Percentiles rank a stretch among this genome's conserved stretches.
Evolutionary conservation across 2,888 invertebrate species (phyloP).

Genomic region (Drepana falcataria): DNA sequence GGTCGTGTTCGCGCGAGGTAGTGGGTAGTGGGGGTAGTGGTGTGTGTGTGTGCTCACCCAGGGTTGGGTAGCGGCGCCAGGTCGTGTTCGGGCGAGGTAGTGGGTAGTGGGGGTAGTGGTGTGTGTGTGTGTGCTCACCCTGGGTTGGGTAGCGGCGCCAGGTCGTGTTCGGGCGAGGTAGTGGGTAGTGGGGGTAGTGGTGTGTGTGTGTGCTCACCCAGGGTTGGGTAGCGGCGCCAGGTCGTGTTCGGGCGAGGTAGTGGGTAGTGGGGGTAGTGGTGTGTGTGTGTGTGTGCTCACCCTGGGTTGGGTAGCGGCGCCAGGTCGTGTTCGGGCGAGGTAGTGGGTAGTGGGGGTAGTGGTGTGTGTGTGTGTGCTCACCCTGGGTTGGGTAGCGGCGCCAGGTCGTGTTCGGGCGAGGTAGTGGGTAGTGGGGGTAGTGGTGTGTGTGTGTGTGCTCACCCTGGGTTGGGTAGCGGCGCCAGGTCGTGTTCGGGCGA

Average conservation of each 20-base stretch:
- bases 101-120: no score
- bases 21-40: no score
- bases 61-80: slow-evolving; percentile 70
- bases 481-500: not conserved
- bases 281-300: slow-evolving; percentile 18
- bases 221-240: slow-evolving; percentile 70
- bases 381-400: slow-evolving; percentile 82
- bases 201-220: slow-evolving; percentile 24
- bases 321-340: slow-evolving; percentile 82
- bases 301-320: slow-evolving; percentile 83
- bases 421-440: slow-evolving; percentile 15
- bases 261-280: no score
- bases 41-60: slow-evolving; percentile 29
- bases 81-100: not conserved
- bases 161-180: not conserved
- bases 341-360: slow-evolving; percentile 8
- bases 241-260: not conserved
- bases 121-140: slow-evolving; percentile 24
- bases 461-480: slow-evolving; percentile 74
- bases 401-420: slow-evolving; percentile 83
- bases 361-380: slow-evolving; percentile 13
- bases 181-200: no score
- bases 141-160: slow-evolving; percentile 70
- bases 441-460: slow-evolving; percentile 6
- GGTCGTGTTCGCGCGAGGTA: not conserved